phyloP scores from a whole-genome alignment of 1,140 invertebrate genomes.

The silkworm (Bombyx mori) region ASM3026992v2 NC_085118.1:4691001-4691500 shows the following conservation, averaged over 20 bases:
- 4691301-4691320: constrained; percentile 40
- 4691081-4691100: too few species aligned
- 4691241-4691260: constrained; percentile 21
- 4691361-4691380: constrained; percentile 13
- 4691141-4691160: constrained; percentile 18
- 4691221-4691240: constrained; percentile 28
- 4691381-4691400: too few species aligned
- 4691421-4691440: neutral
- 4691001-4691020: too few species aligned
- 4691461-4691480: too few species aligned
- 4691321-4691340: constrained; percentile 29
- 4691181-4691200: constrained; percentile 24
- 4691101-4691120: too few species aligned
- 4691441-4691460: neutral
- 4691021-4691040: too few species aligned
- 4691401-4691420: neutral
- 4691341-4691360: constrained; percentile 14
- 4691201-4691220: constrained; percentile 16
- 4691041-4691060: too few species aligned
- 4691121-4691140: too few species aligned
- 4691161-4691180: constrained; percentile 17
- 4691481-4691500: neutral
- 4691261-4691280: constrained; percentile 25
- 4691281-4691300: constrained; percentile 32
- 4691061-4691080: too few species aligned